Evolutionary conservation across 2,888 invertebrate species (phyloP).

Genomic region (Sminthurides aquaticus): DNA sequence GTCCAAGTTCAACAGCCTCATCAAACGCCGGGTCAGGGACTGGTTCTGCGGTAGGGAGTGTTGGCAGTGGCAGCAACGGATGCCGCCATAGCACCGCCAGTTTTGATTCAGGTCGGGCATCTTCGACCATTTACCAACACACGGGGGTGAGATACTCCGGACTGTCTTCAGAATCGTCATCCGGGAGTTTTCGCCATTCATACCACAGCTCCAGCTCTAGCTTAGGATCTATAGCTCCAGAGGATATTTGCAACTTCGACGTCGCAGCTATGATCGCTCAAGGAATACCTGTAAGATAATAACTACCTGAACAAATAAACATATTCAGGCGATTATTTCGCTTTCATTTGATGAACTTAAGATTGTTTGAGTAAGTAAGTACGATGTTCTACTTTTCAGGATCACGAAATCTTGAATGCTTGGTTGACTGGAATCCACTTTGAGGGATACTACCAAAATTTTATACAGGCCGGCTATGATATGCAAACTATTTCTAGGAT

Average conservation of each 20-base stretch:
- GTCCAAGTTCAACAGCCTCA: slow-evolving; percentile 62
- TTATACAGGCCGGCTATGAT: slow-evolving; percentile 93
- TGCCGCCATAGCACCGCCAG: slow-evolving; percentile 84
- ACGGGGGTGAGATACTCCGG: slow-evolving; percentile 39
- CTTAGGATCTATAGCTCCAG: slow-evolving; percentile 53
- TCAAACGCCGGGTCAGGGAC: slow-evolving; percentile 78
- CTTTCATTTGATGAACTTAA: not conserved
- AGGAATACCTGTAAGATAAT: slow-evolving; percentile 63
- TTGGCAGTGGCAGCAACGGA: slow-evolving; percentile 46
- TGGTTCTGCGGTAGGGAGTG: slow-evolving; percentile 44
- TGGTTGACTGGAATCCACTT: slow-evolving; percentile 91
- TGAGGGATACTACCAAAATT: slow-evolving; percentile 89
- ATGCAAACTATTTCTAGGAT: slow-evolving; percentile 87
- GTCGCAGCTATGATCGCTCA: slow-evolving; percentile 52
- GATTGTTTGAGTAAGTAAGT: not conserved
- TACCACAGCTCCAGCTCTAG: slow-evolving; percentile 46
- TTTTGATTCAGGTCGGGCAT: slow-evolving; percentile 84
- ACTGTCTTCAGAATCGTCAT: slow-evolving; percentile 47
- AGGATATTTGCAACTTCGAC: slow-evolving; percentile 53
- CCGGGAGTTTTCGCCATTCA: slow-evolving; percentile 56
- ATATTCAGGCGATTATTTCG: not conserved
- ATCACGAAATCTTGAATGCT: slow-evolving; percentile 85
- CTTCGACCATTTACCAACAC: slow-evolving; percentile 52
- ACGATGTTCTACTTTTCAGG: slow-evolving; percentile 51
- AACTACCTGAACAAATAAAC: not conserved